Conservation (phyloP, 2,888 invertebrate genomes). For the Agelastica alni region DNA sequence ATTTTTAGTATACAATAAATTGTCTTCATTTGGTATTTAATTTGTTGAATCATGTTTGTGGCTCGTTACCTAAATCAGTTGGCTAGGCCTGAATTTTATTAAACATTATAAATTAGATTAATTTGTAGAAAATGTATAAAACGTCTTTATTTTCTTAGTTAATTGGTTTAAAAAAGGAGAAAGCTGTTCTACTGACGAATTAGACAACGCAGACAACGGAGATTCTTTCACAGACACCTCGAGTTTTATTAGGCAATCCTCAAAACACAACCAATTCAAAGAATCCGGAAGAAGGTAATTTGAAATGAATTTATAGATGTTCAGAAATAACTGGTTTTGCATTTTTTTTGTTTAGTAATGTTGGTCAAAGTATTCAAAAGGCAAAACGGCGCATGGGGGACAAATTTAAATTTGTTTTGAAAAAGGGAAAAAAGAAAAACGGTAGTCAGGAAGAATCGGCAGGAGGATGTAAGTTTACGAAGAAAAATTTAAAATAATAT, state of each 20-base stretch:
- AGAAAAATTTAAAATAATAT: neutral
- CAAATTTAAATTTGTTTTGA: slow-evolving; percentile 81
- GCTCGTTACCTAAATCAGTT: too few relatives aligned
- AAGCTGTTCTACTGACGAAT: slow-evolving; percentile 57
- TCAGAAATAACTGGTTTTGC: too few relatives aligned
- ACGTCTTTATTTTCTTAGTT: slow-evolving; percentile 44
- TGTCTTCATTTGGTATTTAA: too few relatives aligned
- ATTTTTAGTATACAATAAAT: too few relatives aligned
- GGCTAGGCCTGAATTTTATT: too few relatives aligned
- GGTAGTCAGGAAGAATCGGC: slow-evolving; percentile 86
- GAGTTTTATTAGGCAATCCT: slow-evolving; percentile 56
- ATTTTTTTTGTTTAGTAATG: slow-evolving; percentile 60
- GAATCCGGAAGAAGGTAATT: slow-evolving; percentile 44
- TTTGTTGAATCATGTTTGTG: too few relatives aligned
- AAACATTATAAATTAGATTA: too few relatives aligned
- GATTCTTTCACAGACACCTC: slow-evolving; percentile 56
- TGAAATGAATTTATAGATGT: too few relatives aligned
- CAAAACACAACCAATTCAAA: slow-evolving; percentile 56
- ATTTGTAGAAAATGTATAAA: neutral
- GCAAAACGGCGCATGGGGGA: slow-evolving; percentile 90
- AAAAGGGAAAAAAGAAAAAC: slow-evolving; percentile 86
- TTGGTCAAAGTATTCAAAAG: slow-evolving; percentile 73
- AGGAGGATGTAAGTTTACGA: slow-evolving; percentile 67
- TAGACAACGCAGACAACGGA: slow-evolving; percentile 60
- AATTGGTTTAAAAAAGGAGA: slow-evolving; percentile 65